Evolutionary conservation across 2,113 vertebrate species (phyloP).

Genomic region (Brienomyrus brachyistius): DNA sequence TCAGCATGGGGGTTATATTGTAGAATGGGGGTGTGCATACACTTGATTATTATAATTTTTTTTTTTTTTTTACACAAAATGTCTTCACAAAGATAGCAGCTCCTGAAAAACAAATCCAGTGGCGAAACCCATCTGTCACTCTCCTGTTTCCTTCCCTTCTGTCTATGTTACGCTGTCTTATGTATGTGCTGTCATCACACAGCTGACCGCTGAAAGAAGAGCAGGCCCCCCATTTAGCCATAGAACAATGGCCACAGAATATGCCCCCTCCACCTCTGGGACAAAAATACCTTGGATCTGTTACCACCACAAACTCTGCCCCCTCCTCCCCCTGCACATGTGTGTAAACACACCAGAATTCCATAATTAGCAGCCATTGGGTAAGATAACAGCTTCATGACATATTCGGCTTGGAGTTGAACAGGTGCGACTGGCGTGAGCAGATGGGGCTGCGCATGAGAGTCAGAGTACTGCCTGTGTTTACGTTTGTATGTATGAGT

Average conservation of each 20-base stretch:
- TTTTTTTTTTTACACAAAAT: not conserved
- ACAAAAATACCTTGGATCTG: not conserved
- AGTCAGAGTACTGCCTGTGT: not conserved
- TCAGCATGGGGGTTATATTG: not conserved
- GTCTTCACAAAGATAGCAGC: not conserved
- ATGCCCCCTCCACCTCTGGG: not conserved
- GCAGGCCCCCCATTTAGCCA: not conserved
- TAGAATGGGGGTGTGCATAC: not conserved
- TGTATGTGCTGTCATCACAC: not conserved
- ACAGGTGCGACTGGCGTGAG: not conserved
- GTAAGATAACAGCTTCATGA: not conserved
- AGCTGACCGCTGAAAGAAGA: not conserved
- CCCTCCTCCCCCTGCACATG: not conserved
- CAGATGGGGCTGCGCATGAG: not conserved
- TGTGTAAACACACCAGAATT: not conserved
- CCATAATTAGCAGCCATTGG: not conserved
- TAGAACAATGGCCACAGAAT: not conserved
- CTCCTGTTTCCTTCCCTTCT: not conserved
- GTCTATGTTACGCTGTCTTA: not conserved
- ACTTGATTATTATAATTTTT: not conserved
- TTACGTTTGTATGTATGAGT: not conserved
- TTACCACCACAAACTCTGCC: not conserved
- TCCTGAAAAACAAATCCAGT: not conserved
- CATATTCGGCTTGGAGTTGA: not conserved
- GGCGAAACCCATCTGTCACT: not conserved